These are phyloP conservation scores for Cheumatopsyche charites DNA, from an alignment of 1,140 invertebrate species.

Conservation along the genomic window DNA sequence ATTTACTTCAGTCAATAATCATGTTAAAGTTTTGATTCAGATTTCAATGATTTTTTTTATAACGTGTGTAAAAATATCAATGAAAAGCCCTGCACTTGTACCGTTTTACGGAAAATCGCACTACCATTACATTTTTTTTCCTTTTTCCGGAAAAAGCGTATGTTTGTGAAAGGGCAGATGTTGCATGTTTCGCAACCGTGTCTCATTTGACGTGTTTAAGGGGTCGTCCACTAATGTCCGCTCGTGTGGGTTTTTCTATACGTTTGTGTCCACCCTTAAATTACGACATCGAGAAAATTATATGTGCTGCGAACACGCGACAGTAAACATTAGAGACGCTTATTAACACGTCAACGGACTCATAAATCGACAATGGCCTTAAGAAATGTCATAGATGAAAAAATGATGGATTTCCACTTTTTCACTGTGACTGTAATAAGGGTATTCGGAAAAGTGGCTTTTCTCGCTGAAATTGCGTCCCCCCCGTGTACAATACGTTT, in stretches of 20 bases:
- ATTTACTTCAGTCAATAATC: no score
- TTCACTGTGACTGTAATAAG: background rate
- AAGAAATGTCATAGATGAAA: no score
- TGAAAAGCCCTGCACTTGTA: no score
- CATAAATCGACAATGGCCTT: background rate
- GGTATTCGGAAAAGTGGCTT: background rate
- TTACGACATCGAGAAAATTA: background rate
- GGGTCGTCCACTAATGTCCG: background rate
- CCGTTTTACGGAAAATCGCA: no score
- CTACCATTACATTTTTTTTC: no score
- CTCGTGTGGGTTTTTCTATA: no score
- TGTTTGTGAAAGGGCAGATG: constrained; percentile 6
- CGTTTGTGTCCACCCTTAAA: no score
- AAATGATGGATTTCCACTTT: no score
- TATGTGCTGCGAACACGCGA: background rate
- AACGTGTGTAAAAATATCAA: no score
- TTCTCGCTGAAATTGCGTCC: background rate
- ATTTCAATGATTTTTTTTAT: no score
- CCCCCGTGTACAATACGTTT: constrained; percentile 20
- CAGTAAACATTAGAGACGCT: background rate
- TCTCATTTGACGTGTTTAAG: constrained; percentile 1
- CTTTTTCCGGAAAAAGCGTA: background rate
- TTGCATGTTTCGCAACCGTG: constrained; percentile 20
- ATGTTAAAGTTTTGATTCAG: no score
- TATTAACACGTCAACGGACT: constrained; percentile 3